A percentile compares a stretch with the other conserved stretches of the same genome.
Conservation (phyloP, 2,888 invertebrate genomes). For the Lochmaea capreae region DNA sequence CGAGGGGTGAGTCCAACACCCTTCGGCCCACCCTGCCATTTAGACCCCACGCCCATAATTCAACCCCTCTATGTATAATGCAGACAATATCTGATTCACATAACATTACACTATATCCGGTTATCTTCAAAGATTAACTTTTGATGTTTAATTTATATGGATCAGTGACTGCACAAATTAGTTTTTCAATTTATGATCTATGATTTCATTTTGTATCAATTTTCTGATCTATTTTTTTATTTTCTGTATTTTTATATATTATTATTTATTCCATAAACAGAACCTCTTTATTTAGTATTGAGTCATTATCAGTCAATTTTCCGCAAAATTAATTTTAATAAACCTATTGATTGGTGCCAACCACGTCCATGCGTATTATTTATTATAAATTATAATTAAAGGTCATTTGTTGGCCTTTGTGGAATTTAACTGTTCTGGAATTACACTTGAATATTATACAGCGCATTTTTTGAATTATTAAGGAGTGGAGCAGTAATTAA, state of each 20-base stretch:
- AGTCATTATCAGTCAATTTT: neutral
- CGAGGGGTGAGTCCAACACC: constrained; percentile 45
- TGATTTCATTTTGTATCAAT: neutral
- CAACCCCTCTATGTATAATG: constrained; percentile 41
- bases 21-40: constrained; percentile 50
- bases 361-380: neutral
- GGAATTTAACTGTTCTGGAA: neutral
- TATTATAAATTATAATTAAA: neutral
- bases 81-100: constrained; percentile 42
- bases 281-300: neutral
- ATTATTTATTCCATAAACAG: neutral
- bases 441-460: neutral
- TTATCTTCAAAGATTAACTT: constrained; percentile 42
- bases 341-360: neutral
- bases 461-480: too few relatives aligned
- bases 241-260: too few relatives aligned
- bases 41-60: constrained; percentile 47
- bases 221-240: too few relatives aligned
- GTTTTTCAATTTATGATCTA: constrained; percentile 33
- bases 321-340: neutral
- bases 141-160: constrained; percentile 35
- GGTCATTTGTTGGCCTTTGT: neutral
- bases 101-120: constrained; percentile 28
- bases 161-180: constrained; percentile 7
- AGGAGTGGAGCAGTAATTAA: too few relatives aligned